phyloP scores from a whole-genome alignment of 2,888 invertebrate species.

The Suillia variegata region DNA sequence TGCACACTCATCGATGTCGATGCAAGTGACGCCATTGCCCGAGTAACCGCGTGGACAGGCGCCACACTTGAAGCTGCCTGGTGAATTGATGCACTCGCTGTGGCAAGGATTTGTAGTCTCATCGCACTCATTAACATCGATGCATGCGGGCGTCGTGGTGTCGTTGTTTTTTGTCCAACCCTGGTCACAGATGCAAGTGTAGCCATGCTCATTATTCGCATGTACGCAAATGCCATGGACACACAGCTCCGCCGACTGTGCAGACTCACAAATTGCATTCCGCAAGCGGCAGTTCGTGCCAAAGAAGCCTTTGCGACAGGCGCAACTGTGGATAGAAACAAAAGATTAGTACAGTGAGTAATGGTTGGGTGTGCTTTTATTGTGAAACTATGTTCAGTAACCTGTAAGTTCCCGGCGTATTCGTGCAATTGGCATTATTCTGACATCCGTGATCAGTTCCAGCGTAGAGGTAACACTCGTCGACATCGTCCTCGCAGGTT shows the following conservation, averaged over 20 bases:
- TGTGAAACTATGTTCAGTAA: constrained; percentile 47
- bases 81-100: constrained; percentile 86
- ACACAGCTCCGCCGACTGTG: constrained; percentile 77
- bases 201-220: constrained; percentile 68
- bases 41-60: constrained; percentile 85
- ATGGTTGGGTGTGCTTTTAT: not conserved
- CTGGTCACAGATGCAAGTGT: constrained; percentile 80
- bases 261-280: constrained; percentile 73
- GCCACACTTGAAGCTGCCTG: constrained; percentile 87
- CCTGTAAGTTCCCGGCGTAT: constrained; percentile 79
- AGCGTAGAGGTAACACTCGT: constrained; percentile 80
- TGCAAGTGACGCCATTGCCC: constrained; percentile 86
- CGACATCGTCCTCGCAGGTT: constrained; percentile 80
- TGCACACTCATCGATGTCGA: constrained; percentile 88
- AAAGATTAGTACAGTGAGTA: not conserved
- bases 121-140: constrained; percentile 88
- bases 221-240: constrained; percentile 86
- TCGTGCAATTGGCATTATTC: constrained; percentile 84
- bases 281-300: constrained; percentile 83
- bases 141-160: constrained; percentile 72
- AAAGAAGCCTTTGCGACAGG: constrained; percentile 76
- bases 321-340: constrained; percentile 66
- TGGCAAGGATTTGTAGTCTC: constrained; percentile 72
- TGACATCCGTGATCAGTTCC: constrained; percentile 90
- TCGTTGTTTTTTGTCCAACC: constrained; percentile 81